Evolutionary conservation across 1,140 invertebrate genomes (phyloP), one percentile per base, ranked within the genome.

Genomic region (Ceratina japonica): DNA sequence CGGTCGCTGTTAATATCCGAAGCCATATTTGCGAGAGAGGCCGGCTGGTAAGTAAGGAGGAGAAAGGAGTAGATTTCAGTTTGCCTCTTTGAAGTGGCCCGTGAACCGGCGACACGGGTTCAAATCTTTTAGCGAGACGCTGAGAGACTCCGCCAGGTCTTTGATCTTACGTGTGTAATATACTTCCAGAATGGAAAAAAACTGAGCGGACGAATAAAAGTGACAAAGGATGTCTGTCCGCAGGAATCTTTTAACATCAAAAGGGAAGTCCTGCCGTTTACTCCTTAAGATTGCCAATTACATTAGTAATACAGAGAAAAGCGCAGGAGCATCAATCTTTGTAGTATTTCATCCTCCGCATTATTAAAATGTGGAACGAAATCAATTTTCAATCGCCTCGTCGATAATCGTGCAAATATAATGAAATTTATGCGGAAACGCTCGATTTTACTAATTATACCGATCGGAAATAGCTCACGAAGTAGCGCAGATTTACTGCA

Each of bases 111-210:
- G 24, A 4, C 22, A 8, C 10, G 22, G n/a, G 62, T 65, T 58
- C 22, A 49, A 59, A 49, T 64, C 52, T 59, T 74, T 65, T n/a
- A 22, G 18, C 22, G 4, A 5, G 13, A 16, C 44, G 5, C 20
- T 51, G 22, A 58, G 61, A 73, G 61, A 73, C 22, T 2, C 16
- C 37, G 22, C 16, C 31, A 20, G 37, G 20, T 79, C 70, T 74
- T 74, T 74, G 37, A 79, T 59, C 52, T 56, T 65, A 52, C 61
- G 37, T 73, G 24, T 65, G 22, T 59, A 73, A 73, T 65, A 59
- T 24, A 22, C 24, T 51, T 58, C 15, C 18, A 1, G 37, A 16
- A 15, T 54, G 18, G 37, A 44, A 31, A 49, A 59, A 52, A n/a
- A 73, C n/a, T 51, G 71, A 15, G 18, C 22, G 52, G 58, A 52